A percentile compares a stretch with the other conserved stretches of the same genome.
These are phyloP conservation scores for Eurosta solidaginis DNA, from an alignment of 1,140 invertebrate species.

Conservation along the genomic window DNA sequence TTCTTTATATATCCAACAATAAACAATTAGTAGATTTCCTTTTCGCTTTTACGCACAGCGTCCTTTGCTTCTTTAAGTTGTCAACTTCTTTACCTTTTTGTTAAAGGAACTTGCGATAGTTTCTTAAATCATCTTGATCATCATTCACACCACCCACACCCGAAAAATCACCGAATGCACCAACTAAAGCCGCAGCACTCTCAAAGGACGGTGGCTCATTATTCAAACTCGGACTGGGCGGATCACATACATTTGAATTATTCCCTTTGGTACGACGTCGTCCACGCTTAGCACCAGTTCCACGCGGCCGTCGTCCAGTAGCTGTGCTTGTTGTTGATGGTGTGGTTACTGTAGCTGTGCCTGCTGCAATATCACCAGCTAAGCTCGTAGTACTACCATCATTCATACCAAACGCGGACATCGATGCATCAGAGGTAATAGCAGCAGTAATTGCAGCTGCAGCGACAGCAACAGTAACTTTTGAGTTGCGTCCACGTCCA, in stretches of 20 bases:
- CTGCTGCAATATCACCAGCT: constrained; percentile 30
- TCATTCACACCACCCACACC: constrained; percentile 30
- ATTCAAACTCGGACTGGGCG: constrained; percentile 47
- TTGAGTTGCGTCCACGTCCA: constrained; percentile 31
- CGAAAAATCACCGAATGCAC: constrained; percentile 39
- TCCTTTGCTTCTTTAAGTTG: not conserved
- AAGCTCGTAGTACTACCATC: constrained; percentile 34
- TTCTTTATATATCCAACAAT: constrained; percentile 13
- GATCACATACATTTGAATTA: constrained; percentile 42
- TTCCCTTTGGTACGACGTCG: constrained; percentile 45
- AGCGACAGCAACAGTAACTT: not conserved
- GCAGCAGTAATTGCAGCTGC: constrained; percentile 41
- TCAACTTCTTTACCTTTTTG: not conserved
- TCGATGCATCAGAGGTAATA: constrained; percentile 47
- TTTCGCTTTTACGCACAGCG: not conserved
- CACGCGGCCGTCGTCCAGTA: constrained; percentile 42
- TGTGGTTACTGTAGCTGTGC: constrained; percentile 39
- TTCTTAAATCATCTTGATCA: constrained; percentile 52
- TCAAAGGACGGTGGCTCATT: constrained; percentile 57
- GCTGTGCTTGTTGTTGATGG: constrained; percentile 38
- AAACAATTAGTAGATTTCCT: not conserved
- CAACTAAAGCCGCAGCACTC: constrained; percentile 54
- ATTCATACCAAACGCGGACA: constrained; percentile 43
- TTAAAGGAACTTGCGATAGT: constrained; percentile 60
- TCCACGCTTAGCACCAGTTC: constrained; percentile 46